These are phyloP conservation scores for Monarcha castaneiventris DNA, from an alignment of 2,113 vertebrate genomes.

Conservation along the genomic window DNA sequence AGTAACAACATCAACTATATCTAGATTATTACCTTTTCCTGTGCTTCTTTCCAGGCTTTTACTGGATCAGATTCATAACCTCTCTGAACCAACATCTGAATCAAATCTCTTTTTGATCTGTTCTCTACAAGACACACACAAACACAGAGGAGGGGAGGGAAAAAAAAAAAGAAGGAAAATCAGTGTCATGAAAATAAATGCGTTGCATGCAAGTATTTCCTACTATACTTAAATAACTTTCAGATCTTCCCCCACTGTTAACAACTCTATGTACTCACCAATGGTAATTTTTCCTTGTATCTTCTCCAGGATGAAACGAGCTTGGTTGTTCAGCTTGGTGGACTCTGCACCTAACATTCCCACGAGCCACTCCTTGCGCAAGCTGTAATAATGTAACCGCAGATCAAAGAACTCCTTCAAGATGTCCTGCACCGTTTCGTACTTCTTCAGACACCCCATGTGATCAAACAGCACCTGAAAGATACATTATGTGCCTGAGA, in stretches of 20 bases:
- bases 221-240: conserved; percentile 28
- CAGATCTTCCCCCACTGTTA: conserved; percentile 13
- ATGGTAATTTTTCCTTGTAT: conserved; percentile 95
- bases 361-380: conserved; percentile 94
- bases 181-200: not conserved
- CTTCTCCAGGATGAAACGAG: conserved; percentile 96
- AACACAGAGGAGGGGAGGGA: not conserved
- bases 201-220: conserved; percentile 7
- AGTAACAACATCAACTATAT: not conserved
- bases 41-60: conserved; percentile 90
- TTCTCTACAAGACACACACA: conserved; percentile 82
- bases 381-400: conserved; percentile 90
- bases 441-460: conserved; percentile 98
- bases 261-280: conserved; percentile 74
- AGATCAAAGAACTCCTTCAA: conserved; percentile 97
- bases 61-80: conserved; percentile 98
- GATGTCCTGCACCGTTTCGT: conserved; percentile 96
- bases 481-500: not conserved
- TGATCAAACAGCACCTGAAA: conserved; percentile 97
- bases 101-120: conserved; percentile 93
- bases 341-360: conserved; percentile 94
- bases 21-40: conserved; percentile 89
- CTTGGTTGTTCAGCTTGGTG: conserved; percentile 94
- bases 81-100: conserved; percentile 94
- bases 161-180: not conserved